Percentiles rank a stretch among this genome's conserved stretches.
Evolutionary conservation across 2,888 invertebrate genomes (phyloP).

Genomic region (Drosophila anomelani): DNA sequence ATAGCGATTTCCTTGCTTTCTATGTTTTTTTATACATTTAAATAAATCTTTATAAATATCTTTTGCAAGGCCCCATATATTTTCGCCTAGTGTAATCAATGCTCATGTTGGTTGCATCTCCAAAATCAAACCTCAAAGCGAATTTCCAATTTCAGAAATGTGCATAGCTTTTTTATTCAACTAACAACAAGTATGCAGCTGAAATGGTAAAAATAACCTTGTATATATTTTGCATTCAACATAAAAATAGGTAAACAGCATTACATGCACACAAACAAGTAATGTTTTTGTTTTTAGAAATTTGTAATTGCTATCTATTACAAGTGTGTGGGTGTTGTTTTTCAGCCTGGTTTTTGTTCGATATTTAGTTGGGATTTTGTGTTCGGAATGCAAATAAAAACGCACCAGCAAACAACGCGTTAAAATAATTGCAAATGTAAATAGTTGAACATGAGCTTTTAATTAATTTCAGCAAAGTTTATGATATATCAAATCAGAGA

Average conservation of each 20-base stretch:
- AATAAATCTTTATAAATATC: too few species aligned
- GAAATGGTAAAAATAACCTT: conserved; percentile 15
- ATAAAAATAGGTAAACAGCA: not conserved
- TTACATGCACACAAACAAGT: not conserved
- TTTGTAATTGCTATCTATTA: conserved; percentile 16
- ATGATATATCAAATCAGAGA: not conserved
- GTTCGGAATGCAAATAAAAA: conserved; percentile 2
- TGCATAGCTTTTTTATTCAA: conserved; percentile 5
- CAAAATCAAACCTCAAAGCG: conserved; percentile 26
- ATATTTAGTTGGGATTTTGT: not conserved
- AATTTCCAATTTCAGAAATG: conserved; percentile 33
- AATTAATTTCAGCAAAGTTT: not conserved
- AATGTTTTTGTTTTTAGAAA: not conserved
- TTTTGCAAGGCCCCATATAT: too few species aligned
- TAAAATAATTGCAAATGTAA: not conserved
- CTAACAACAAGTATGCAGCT: conserved; percentile 4
- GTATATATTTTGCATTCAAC: conserved; percentile 2
- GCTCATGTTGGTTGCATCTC: not conserved
- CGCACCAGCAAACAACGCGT: not conserved
- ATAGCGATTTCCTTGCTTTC: too few species aligned
- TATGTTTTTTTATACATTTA: too few species aligned
- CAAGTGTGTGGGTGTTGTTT: not conserved
- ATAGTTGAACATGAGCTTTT: not conserved
- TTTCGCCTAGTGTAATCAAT: conserved; percentile 13
- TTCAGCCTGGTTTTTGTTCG: not conserved